phyloP scores from a whole-genome alignment of 2,888 invertebrate genomes.

The Sinelater perroti region DNA sequence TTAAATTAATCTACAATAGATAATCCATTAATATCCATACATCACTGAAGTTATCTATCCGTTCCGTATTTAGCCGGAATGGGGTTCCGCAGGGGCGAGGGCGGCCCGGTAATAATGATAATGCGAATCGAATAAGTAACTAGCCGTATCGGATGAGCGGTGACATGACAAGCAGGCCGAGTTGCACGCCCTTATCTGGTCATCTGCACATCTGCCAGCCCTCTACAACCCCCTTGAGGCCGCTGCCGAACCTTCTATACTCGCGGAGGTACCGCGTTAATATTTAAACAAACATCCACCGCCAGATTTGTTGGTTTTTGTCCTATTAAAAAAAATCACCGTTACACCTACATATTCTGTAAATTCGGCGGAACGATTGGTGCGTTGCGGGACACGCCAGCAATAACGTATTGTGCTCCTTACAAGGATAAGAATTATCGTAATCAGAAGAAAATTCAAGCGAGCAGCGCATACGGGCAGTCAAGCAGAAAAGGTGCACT shows the following conservation, averaged over 20 bases:
- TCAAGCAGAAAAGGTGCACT: slow-evolving; percentile 22
- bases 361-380: too few relatives aligned
- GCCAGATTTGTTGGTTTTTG: too few relatives aligned
- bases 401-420: slow-evolving; percentile 20
- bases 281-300: slow-evolving; percentile 32
- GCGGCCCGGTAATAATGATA: slow-evolving; percentile 42
- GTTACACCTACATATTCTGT: too few relatives aligned
- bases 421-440: slow-evolving; percentile 28
- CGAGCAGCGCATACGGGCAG: slow-evolving; percentile 9
- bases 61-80: slow-evolving; percentile 20
- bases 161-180: slow-evolving; percentile 43
- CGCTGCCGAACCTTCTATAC: slow-evolving; percentile 20
- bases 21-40: slow-evolving; percentile 15
- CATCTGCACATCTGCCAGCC: slow-evolving; percentile 40
- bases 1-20: slow-evolving; percentile 19
- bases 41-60: slow-evolving; percentile 20
- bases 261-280: slow-evolving; percentile 7
- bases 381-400: too few relatives aligned
- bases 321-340: too few relatives aligned
- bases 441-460: slow-evolving; percentile 24
- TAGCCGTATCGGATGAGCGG: slow-evolving; percentile 50
- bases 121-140: slow-evolving; percentile 47
- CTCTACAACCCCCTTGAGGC: slow-evolving; percentile 30
- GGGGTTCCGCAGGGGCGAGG: slow-evolving; percentile 16
- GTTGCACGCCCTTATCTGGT: slow-evolving; percentile 41